These are phyloP conservation scores for Scaptomyza polygonia DNA, from an alignment of 2,888 invertebrate species.

Conservation along the genomic window DNA sequence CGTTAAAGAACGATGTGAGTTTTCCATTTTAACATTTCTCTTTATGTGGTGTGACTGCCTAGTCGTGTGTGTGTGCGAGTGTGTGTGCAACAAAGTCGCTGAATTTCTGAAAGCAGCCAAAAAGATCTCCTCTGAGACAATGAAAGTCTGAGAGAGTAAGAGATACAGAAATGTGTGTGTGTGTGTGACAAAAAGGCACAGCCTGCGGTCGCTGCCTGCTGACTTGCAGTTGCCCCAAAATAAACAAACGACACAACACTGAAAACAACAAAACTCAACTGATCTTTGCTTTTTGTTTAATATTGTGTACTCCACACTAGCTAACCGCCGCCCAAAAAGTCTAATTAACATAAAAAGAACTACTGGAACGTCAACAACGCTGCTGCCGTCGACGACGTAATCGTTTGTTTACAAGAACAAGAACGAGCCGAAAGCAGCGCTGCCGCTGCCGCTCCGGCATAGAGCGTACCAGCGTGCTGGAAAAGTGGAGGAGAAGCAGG, in stretches of 20 bases:
- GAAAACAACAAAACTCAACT: slow-evolving; percentile 20
- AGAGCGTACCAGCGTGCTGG: slow-evolving; percentile 47
- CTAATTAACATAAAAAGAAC: background rate
- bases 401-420: slow-evolving; percentile 42
- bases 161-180: slow-evolving; percentile 11
- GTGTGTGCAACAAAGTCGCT: slow-evolving; percentile 35
- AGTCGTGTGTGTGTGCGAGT: background rate
- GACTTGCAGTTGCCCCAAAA: slow-evolving; percentile 46
- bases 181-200: slow-evolving; percentile 30
- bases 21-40: slow-evolving; percentile 52
- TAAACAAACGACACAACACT: slow-evolving; percentile 10
- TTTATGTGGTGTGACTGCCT: slow-evolving; percentile 25
- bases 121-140: slow-evolving; percentile 44
- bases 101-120: slow-evolving; percentile 40
- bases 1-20: slow-evolving; percentile 42
- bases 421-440: slow-evolving; percentile 23
- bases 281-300: slow-evolving; percentile 6
- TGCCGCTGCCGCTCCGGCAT: slow-evolving; percentile 34
- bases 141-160: slow-evolving; percentile 24
- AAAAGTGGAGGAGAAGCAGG: slow-evolving; percentile 77
- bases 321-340: slow-evolving; percentile 8
- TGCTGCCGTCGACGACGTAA: slow-evolving; percentile 26
- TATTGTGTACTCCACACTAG: slow-evolving; percentile 7
- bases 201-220: slow-evolving; percentile 34
- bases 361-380: background rate